Evolutionary conservation across 1,140 invertebrate species (phyloP), one percentile per base, ranked within the genome.

Genomic region (Bombus waltoni): DNA sequence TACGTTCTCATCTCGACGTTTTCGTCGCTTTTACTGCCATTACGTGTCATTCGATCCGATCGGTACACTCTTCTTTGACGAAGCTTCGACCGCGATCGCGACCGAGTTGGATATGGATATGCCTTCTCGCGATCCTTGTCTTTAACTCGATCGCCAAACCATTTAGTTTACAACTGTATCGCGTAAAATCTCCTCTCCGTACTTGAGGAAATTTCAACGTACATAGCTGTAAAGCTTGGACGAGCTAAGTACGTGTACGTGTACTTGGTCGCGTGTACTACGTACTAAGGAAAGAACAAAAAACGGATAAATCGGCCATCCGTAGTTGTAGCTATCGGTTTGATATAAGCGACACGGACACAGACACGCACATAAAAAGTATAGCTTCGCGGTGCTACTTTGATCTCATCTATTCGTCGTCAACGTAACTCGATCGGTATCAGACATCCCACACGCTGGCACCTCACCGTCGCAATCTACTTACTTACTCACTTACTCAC

Each of bases 391-490:
- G 28, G 28, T 28, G 59, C 28, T 62, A 62, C 28, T n/a, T 13
- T 38, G 8, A 18, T 68, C 1, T 71, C 35, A 2, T 15, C 10
- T 71, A 28, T 11, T 28, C 38, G 2, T 40, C 32, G 13, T 71
- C 11, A 40, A 71, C 4, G 10, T 40, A 28, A 62, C 25, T 15
- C 25, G 22, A 32, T 73, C 42, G 47, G 47, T 53, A 53, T 53
- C 18, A 76, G 81, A 40, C 22, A 40, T 40, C 72, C 35, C 72
- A 81, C 87, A 81, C 87, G 87, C 88, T 88, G 82, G 75, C 73
- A 73, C 74, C 81, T 66, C 15, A 35, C 13, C n/a, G n/a, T 65
- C 62, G 28, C 62, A 32, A 6, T 65, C 62, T 65, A 65, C 62
- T 32, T 8, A 32, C 62, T 28, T 0, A 6, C 73, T 66, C 4